Conservation (phyloP, 1,140 invertebrate genomes). For the Elymnias hypermnestra region DNA sequence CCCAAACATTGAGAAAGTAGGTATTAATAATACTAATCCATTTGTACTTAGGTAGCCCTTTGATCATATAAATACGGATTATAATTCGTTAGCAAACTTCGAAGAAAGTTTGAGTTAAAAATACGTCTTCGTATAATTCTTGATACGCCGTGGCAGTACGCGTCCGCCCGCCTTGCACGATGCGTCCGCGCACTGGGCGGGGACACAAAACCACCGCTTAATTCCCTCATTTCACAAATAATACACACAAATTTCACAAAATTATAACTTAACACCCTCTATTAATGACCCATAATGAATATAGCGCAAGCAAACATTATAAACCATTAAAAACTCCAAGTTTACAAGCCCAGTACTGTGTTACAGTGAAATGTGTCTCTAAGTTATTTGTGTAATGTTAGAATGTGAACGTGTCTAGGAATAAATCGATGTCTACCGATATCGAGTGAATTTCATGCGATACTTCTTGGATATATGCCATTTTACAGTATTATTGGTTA, state of each 20-base stretch:
- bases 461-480: conserved; percentile 4
- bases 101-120: conserved; percentile 57
- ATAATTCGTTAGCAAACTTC: conserved; percentile 23
- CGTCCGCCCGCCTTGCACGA: conserved; percentile 47
- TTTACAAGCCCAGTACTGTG: neutral
- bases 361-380: conserved; percentile 9
- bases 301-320: neutral
- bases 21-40: conserved; percentile 30
- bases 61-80: conserved; percentile 20
- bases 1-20: conserved; percentile 48
- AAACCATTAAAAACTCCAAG: neutral
- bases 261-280: neutral
- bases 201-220: conserved; percentile 8
- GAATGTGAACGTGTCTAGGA: conserved; percentile 19
- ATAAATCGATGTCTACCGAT: conserved; percentile 15
- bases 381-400: conserved; percentile 18
- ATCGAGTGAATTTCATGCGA: conserved; percentile 15
- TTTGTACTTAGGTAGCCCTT: conserved; percentile 24
- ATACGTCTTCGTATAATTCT: conserved; percentile 58
- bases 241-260: neutral
- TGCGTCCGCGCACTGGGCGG: conserved; percentile 53
- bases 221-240: neutral
- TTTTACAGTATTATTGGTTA: conserved; percentile 1
- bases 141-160: conserved; percentile 42
- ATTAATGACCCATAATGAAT: neutral